Conservation (phyloP, 2,888 invertebrate species). For the Callyntrura guangdongensis region DNA sequence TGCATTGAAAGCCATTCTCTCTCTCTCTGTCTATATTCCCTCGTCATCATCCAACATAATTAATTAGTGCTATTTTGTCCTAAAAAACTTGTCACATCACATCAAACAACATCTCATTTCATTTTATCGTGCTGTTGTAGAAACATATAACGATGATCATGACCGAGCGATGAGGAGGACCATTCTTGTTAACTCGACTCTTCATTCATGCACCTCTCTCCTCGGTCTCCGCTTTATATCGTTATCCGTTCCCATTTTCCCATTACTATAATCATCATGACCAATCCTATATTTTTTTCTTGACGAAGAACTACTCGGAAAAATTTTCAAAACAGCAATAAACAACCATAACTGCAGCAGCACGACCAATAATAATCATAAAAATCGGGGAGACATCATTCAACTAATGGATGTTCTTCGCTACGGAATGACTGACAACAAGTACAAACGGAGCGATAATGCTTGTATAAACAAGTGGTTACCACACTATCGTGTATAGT, state of each 20-base stretch:
- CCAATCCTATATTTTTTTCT: constrained; percentile 26
- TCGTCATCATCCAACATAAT: constrained; percentile 23
- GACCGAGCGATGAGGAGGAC: too few species aligned
- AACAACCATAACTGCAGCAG: constrained; percentile 43
- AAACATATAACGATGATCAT: constrained; percentile 16
- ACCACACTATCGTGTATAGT: too few species aligned
- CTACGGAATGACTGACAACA: constrained; percentile 19
- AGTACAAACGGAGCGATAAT: constrained; percentile 10
- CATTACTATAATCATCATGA: background rate
- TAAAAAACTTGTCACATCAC: constrained; percentile 56
- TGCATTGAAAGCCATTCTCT: too few species aligned
- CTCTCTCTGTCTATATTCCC: background rate
- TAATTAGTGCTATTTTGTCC: constrained; percentile 4
- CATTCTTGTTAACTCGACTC: too few species aligned
- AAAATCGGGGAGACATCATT: constrained; percentile 36
- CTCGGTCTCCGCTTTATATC: too few species aligned
- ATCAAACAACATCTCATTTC: constrained; percentile 41
- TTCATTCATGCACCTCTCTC: too few species aligned
- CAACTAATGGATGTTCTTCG: constrained; percentile 31
- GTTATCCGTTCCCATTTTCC: background rate
- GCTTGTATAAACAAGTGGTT: background rate
- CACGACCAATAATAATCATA: constrained; percentile 33
- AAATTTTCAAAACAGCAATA: constrained; percentile 14
- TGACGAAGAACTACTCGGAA: background rate
- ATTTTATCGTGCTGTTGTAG: background rate